Conservation (phyloP, 1,140 invertebrate genomes). For the Papilio polyxenes region DNA sequence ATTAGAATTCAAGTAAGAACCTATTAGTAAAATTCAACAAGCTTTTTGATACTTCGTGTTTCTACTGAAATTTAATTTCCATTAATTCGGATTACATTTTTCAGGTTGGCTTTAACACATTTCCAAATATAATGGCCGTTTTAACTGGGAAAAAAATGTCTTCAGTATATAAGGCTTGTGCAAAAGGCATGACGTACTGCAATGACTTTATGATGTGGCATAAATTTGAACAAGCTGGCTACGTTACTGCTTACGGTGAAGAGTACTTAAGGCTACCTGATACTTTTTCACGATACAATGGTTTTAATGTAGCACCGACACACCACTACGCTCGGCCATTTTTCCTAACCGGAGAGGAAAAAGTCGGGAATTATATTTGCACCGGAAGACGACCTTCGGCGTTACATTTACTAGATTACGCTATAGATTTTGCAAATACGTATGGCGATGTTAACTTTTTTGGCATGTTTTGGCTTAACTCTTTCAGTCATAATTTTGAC, state of each 20-base stretch:
- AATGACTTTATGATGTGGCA: constrained; percentile 70
- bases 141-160: constrained; percentile 84
- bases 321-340: constrained; percentile 89
- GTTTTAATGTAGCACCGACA: constrained; percentile 81
- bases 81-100: constrained; percentile 38
- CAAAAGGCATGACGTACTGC: constrained; percentile 78
- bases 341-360: constrained; percentile 81
- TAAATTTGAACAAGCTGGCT: constrained; percentile 67
- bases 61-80: neutral
- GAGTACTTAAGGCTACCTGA: constrained; percentile 70
- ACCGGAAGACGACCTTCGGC: constrained; percentile 81
- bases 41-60: neutral
- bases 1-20: too few species aligned
- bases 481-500: constrained; percentile 83
- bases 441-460: constrained; percentile 83
- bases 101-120: constrained; percentile 89
- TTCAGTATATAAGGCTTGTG: constrained; percentile 77
- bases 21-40: too few species aligned
- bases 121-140: constrained; percentile 90
- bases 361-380: constrained; percentile 73
- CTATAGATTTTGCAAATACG: constrained; percentile 82
- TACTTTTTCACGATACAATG: constrained; percentile 69
- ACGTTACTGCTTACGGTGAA: constrained; percentile 75
- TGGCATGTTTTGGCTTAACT: constrained; percentile 87
- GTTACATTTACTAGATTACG: constrained; percentile 83